phyloP scores from a whole-genome alignment of 2,797 vertebrate genomes.

The Gymnopithys bicolor region DNA sequence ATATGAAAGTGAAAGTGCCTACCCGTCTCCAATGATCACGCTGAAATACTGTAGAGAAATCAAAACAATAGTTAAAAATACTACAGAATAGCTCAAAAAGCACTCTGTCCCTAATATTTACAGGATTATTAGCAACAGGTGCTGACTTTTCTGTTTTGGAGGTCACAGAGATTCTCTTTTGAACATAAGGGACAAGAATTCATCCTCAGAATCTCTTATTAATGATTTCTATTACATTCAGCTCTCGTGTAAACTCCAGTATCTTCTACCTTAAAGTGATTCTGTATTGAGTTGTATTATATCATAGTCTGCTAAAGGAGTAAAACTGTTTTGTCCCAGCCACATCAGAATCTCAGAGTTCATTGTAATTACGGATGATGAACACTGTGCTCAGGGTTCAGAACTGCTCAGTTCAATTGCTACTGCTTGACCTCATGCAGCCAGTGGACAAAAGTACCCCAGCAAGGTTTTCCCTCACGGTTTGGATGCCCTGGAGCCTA shows the following conservation, averaged over 20 bases:
- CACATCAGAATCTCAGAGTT: background rate
- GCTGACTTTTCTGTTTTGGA: background rate
- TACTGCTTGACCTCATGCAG: rapidly evolving
- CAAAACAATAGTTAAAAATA: constrained; percentile 31
- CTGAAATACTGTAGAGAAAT: constrained; percentile 60
- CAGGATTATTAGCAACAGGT: background rate
- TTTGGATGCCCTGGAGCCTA: constrained; percentile 41
- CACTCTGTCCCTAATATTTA: background rate
- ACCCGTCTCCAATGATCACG: constrained; percentile 46
- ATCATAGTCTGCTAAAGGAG: background rate
- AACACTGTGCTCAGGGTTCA: background rate
- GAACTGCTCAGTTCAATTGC: rapidly evolving
- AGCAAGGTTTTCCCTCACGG: rapidly evolving
- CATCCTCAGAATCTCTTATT: background rate
- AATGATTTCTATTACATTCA: background rate
- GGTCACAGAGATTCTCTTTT: background rate
- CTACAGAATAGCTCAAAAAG: background rate
- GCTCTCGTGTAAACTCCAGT: background rate
- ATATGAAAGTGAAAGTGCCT: constrained; percentile 49
- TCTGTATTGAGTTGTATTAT: background rate
- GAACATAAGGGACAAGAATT: background rate
- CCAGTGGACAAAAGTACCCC: rapidly evolving
- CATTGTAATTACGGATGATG: rapidly evolving
- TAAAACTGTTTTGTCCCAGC: background rate
- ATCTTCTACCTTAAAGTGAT: background rate